A percentile compares a stretch with the other conserved stretches of the same genome.
These are phyloP conservation scores for Enteromius treurensis DNA, from an alignment of 2,797 vertebrate genomes.

Conservation along the genomic window DNA sequence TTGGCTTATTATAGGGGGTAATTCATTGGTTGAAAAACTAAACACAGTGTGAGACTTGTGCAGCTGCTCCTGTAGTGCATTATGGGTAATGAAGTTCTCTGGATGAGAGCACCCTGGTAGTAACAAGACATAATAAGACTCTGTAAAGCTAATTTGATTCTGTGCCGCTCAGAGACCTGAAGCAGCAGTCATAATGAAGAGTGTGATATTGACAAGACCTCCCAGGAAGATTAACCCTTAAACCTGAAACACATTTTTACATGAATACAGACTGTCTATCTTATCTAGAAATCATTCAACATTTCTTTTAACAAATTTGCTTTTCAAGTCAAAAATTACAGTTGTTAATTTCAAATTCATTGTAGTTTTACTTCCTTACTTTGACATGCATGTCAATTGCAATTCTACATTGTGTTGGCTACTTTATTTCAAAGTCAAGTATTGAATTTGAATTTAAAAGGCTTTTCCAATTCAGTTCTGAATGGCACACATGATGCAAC, in stretches of 20 bases:
- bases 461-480: not conserved
- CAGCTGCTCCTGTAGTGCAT: conserved; percentile 58
- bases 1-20: conserved; percentile 21
- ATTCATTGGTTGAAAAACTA: conserved; percentile 49
- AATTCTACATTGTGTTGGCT: not conserved
- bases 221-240: not conserved
- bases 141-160: conserved; percentile 44
- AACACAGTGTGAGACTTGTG: conserved; percentile 43
- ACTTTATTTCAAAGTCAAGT: not conserved
- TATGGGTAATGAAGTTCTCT: conserved; percentile 62
- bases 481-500: not conserved
- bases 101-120: conserved; percentile 45
- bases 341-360: not conserved
- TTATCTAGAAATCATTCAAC: not conserved
- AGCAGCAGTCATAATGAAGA: conserved; percentile 35
- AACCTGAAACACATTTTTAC: not conserved
- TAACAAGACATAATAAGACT: conserved; percentile 53
- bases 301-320: not conserved
- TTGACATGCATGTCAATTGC: not conserved
- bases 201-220: conserved; percentile 19
- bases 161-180: conserved; percentile 33
- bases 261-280: not conserved
- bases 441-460: not conserved
- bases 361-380: not conserved
- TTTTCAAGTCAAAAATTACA: not conserved